Evolutionary conservation across 2,888 invertebrate genomes (phyloP).

Genomic region (Pseudococcus jackbeardsleyi): DNA sequence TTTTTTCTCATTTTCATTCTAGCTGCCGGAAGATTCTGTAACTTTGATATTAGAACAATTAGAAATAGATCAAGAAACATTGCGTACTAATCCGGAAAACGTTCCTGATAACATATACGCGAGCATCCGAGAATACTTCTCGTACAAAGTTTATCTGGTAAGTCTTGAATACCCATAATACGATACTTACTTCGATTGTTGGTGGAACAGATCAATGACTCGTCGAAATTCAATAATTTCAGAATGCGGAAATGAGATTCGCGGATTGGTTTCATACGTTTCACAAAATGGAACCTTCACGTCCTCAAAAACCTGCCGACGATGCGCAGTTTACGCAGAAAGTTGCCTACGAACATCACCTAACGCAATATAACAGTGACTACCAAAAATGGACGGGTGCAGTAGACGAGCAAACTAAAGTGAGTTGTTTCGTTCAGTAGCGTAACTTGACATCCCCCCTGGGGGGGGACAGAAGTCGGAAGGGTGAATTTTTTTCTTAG

Average conservation of each 20-base stretch:
- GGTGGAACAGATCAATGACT: background rate
- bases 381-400: slow-evolving; percentile 78
- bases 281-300: slow-evolving; percentile 83
- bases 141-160: slow-evolving; percentile 85
- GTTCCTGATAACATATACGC: slow-evolving; percentile 69
- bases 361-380: slow-evolving; percentile 84
- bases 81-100: slow-evolving; percentile 64
- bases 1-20: background rate
- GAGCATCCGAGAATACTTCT: slow-evolving; percentile 85
- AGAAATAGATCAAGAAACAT: slow-evolving; percentile 7
- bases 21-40: slow-evolving; percentile 61
- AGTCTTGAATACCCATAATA: slow-evolving; percentile 60
- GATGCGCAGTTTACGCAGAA: slow-evolving; percentile 86
- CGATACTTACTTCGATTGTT: background rate
- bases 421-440: slow-evolving; percentile 68
- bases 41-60: slow-evolving; percentile 49
- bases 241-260: slow-evolving; percentile 88
- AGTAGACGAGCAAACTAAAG: slow-evolving; percentile 70
- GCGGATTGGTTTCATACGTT: slow-evolving; percentile 90
- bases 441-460: too few relatives aligned
- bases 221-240: slow-evolving; percentile 65
- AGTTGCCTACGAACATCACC: slow-evolving; percentile 87
- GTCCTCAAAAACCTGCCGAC: slow-evolving; percentile 75
- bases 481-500: too few relatives aligned
- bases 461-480: too few relatives aligned